Evolutionary conservation across 2,797 vertebrate genomes (phyloP), one percentile per base, ranked within the genome.

Genomic region (Propithecus perrieri): DNA sequence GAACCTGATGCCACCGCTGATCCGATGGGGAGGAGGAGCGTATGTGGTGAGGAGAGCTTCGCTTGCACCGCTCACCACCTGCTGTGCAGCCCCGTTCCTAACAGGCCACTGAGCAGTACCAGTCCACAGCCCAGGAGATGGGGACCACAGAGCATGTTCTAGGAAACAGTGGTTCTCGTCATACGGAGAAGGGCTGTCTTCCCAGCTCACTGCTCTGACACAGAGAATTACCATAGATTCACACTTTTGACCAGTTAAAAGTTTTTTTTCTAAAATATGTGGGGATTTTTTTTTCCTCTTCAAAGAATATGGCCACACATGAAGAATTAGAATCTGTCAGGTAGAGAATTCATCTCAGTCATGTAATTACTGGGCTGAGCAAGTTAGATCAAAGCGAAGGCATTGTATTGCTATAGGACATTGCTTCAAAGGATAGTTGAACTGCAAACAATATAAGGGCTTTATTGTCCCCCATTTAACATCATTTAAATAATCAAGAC

Each of bases 221-320:
- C 84, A 97, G 97, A 97, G 91, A 95, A 96, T 97, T 96, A 50
- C 79, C 95, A 91, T 79, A 98, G 98, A 97, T 98, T 98, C 97
- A 96, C 96, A 95, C 96, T 98, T 98, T 98, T 96, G 97, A 98
- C 98, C 98, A 98, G 96, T 97, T 98, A 98, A 97, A 98, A 98
- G 88, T 96, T 97, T 97, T 94, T 98, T 98, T 98, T 98, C 96
- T 96, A 92, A 89, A 93, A 84, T 97, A 96, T 50, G 33, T 93
- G 57, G 38, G 12, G 33, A 65, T 22, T 9, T 61, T 89, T 48
- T 80, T 90, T 71, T 65, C 97, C 85, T 98, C 97, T 97, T 98
- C 89, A 97, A 98, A 98, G 97, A 97, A 95, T 97, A 89, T 97
- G 96, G 86, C 98, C 98, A 98, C 98, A 98, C 98, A 98, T 98